phyloP scores from a whole-genome alignment of 2,797 vertebrate genomes.

The Helarctos malayanus region DNA sequence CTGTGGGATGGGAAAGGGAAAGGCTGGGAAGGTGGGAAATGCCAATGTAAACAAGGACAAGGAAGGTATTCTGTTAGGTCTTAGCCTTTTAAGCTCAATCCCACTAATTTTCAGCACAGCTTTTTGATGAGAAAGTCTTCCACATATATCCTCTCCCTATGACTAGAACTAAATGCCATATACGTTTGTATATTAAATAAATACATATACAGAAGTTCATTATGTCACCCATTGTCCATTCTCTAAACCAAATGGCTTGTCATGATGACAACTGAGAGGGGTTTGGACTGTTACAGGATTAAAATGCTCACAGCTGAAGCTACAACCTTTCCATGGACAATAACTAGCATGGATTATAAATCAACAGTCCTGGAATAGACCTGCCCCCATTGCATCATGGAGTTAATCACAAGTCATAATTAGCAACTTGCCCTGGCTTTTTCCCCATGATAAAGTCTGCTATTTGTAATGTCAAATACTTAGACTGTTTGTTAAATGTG shows the following conservation, averaged over 20 bases:
- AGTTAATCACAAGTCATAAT: not conserved
- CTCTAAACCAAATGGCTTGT: not conserved
- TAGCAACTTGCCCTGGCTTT: not conserved
- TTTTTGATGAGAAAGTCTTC: slow-evolving; percentile 6
- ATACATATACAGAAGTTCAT: not conserved
- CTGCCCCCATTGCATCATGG: not conserved
- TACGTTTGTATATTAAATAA: not conserved
- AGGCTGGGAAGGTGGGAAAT: not conserved
- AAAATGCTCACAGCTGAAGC: not conserved
- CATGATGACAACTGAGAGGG: not conserved
- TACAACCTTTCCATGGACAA: not conserved
- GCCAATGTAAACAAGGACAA: not conserved
- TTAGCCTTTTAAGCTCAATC: slow-evolving; percentile 14
- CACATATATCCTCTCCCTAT: not conserved
- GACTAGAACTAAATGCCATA: not conserved
- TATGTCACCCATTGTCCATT: not conserved
- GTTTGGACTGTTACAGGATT: not conserved
- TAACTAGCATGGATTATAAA: not conserved
- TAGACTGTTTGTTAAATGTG: not conserved
- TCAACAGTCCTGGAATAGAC: not conserved
- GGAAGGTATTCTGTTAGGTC: not conserved
- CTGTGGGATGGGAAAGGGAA: not conserved
- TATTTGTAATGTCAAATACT: not conserved
- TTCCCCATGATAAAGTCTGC: not conserved
- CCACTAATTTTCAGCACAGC: not conserved